Conservation (phyloP, 2,113 vertebrate genomes). For the Rhombomys opimus region DNA sequence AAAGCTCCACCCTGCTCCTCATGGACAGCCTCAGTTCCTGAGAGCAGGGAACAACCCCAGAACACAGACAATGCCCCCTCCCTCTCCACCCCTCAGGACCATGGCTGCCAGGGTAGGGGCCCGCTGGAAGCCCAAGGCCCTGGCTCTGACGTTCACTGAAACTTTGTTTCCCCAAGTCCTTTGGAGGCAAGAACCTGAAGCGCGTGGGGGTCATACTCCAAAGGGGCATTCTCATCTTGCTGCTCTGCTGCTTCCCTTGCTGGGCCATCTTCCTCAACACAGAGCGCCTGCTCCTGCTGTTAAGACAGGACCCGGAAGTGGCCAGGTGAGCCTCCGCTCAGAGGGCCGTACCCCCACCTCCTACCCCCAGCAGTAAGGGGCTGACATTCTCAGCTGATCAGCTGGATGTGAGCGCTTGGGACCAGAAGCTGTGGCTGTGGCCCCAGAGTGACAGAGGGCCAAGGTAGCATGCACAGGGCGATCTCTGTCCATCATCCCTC, state of each 20-base stretch:
- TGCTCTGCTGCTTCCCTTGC: conserved; percentile 94
- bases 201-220: conserved; percentile 93
- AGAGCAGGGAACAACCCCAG: neutral
- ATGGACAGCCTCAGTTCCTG: neutral
- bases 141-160: accelerated
- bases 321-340: conserved; percentile 87
- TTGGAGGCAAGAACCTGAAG: conserved; percentile 92
- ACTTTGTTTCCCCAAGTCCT: conserved; percentile 88
- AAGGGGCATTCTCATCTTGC: conserved; percentile 89
- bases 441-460: accelerated
- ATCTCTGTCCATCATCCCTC: neutral
- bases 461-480: neutral
- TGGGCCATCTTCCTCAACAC: conserved; percentile 93
- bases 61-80: neutral
- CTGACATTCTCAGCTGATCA: neutral
- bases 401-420: neutral
- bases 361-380: neutral
- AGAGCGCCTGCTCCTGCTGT: conserved; percentile 87
- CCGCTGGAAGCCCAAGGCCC: too few species aligned
- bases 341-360: neutral
- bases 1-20: neutral
- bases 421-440: neutral
- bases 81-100: neutral
- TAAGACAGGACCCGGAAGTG: conserved; percentile 90
- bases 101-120: accelerated